Evolutionary conservation across 2,797 vertebrate genomes (phyloP).

Genomic region (Melanotaenia maccullochi): DNA sequence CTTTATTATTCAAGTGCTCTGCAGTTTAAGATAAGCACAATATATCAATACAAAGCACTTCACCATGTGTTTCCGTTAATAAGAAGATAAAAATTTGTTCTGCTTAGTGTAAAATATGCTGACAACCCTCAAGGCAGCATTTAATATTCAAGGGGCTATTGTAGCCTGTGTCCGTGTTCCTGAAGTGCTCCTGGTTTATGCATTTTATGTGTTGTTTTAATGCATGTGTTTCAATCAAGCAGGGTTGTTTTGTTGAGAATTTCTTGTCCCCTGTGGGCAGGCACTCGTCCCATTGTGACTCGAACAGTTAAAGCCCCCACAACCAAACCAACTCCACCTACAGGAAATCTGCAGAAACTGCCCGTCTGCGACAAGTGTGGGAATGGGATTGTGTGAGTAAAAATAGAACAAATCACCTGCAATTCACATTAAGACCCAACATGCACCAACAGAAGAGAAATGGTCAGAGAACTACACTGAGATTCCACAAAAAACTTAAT

Average conservation of each 20-base stretch:
- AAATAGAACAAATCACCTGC: constrained; percentile 45
- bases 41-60: constrained; percentile 13
- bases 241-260: constrained; percentile 22
- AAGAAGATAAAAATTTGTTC: not conserved
- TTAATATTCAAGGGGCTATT: constrained; percentile 18
- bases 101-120: not conserved
- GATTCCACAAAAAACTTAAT: not conserved
- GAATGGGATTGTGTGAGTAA: constrained; percentile 94
- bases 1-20: not conserved
- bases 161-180: not conserved
- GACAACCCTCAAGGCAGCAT: not conserved
- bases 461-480: not conserved
- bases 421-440: constrained; percentile 31
- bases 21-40: not conserved
- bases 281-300: constrained; percentile 88
- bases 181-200: constrained; percentile 3
- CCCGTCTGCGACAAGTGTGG: constrained; percentile 96
- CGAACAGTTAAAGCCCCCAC: constrained; percentile 91
- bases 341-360: constrained; percentile 91
- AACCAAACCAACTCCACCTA: constrained; percentile 82
- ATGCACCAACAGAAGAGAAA: not conserved
- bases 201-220: constrained; percentile 25
- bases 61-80: constrained; percentile 12
- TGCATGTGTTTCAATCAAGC: not conserved
- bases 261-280: constrained; percentile 69